Evolutionary conservation across 1,140 invertebrate species (phyloP), one percentile per base, ranked within the genome.

Genomic region (Trichomalopsis sarcophagae): DNA sequence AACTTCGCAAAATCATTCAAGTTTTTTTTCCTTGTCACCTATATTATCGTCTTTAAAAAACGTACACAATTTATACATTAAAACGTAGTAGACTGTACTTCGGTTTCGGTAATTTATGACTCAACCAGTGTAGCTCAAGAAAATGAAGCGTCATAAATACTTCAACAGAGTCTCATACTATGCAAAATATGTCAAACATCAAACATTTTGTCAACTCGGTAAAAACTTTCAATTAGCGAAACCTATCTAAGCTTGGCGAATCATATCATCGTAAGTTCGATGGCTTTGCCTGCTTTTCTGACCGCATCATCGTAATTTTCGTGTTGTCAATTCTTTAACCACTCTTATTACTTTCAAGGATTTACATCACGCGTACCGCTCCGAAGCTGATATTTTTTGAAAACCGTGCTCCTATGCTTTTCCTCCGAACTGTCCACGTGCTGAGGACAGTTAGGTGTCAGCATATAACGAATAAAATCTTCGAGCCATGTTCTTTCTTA

Each of bases 311-410:
- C 55, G 55, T 62, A 62, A 62, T 21, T 62, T 62, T 62, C 14
- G 21, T n/a, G 55, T n/a, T 62, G 55, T 62, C 55, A n/a, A 21
- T 79, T 4, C n/a, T 79, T 66, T 66, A 3, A 79, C 62, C 17
- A 79, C 55, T 62, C 21, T 66, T 30, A 33, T 55, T 27, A 79
- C 74, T 76, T 74, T 74, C 14, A 74, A 36, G 40, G 40, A 76
- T 47, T 47, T 76, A 76, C 40, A 62, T 62, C 55, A 62, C 21
- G 55, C 55, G 55, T 21, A 62, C 17, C 17, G 17, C 17, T 62
- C 4, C 17, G 17, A 62, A 62, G 55, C 55, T 62, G 6, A 62
- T 62, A 62, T 62, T 62, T 62, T 21, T 62, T 62, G 3, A 21
- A 21, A 62, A 62, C 55, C 55, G 55, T 62, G 55, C 55, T 62